These are phyloP conservation scores for Sterrhoptilus dennistouni DNA, from an alignment of 2,113 vertebrate genomes.

Conservation along the genomic window DNA sequence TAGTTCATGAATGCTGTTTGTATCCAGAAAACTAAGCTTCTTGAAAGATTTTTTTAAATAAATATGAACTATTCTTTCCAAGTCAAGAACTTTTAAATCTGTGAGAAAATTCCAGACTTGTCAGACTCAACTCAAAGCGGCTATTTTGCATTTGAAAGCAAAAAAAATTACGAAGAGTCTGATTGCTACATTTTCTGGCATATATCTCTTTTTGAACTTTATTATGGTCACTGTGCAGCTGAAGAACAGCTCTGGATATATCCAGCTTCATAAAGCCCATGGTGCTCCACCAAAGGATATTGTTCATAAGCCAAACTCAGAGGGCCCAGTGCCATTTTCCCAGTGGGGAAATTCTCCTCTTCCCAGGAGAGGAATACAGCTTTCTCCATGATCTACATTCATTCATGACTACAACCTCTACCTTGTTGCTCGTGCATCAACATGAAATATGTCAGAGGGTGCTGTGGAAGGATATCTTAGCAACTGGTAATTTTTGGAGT, in stretches of 20 bases:
- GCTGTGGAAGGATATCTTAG: neutral
- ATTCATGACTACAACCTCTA: neutral
- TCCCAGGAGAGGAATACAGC: neutral
- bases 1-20: neutral
- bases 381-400: neutral
- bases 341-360: neutral
- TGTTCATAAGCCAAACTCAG: neutral
- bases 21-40: neutral
- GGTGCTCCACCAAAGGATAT: neutral
- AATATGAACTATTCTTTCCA: neutral
- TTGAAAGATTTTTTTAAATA: neutral
- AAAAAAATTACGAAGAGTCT: neutral
- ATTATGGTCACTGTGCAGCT: neutral
- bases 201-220: neutral
- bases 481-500: neutral
- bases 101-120: neutral
- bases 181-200: slow-evolving; percentile 10
- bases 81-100: neutral
- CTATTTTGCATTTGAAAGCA: slow-evolving; percentile 29
- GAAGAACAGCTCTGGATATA: slow-evolving; percentile 6
- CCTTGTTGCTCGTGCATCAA: neutral
- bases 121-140: neutral
- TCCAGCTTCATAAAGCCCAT: neutral
- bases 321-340: neutral
- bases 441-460: neutral